Base-by-base conservation (phyloP, 2,888 invertebrate genomes). In the Sisyra nigra region DNA sequence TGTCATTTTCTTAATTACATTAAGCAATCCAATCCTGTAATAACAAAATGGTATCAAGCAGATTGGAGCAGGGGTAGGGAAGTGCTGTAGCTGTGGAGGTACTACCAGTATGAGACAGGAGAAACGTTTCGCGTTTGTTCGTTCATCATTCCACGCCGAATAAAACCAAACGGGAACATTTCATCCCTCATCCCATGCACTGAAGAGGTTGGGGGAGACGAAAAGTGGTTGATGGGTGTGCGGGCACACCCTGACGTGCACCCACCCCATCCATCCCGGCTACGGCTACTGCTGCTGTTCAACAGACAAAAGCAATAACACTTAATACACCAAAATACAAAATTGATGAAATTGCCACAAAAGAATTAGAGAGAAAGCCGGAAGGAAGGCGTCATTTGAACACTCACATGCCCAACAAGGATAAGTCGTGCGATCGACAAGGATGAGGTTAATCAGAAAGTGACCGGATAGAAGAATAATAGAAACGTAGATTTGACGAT, bases 281-380 rank as follows among this genome's bases (percentile, higher is more conserved):
- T 15, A 36, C 8, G 11, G 8, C 17, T 18, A 38, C 18, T 19
- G 29, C 13, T 15, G 15, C 41, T 15, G 31, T 15, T 15, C 41
- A 14, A 41, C 41, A 41, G 41, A 41, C 41, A 41, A 41, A 41
- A 41, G 41, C 24, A 41, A 41, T 41, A 41, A 41, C 41, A 41
- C 41, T 41, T 41, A 41, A 41, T 41, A 41, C 31, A 41, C 18
- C 41, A 41, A 41, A 41, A 41, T 41, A 41, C 41, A 41, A 41
- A 41, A 41, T 41, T 41, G 41, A 41, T 41, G 41, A 41, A 41
- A 41, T 41, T 41, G 41, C 41, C 41, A 41, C 41, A 41, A 41
- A 41, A 41, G 41, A 41, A 41, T 41, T 41, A 41, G 41, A 41
- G 14, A 24, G 24, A 3, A n/a, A n/a, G n/a, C n/a, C 32, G 13